Evolutionary conservation across 2,113 vertebrate species (phyloP), one percentile per base, ranked within the genome.

Genomic region (Sinosuthora webbiana): DNA sequence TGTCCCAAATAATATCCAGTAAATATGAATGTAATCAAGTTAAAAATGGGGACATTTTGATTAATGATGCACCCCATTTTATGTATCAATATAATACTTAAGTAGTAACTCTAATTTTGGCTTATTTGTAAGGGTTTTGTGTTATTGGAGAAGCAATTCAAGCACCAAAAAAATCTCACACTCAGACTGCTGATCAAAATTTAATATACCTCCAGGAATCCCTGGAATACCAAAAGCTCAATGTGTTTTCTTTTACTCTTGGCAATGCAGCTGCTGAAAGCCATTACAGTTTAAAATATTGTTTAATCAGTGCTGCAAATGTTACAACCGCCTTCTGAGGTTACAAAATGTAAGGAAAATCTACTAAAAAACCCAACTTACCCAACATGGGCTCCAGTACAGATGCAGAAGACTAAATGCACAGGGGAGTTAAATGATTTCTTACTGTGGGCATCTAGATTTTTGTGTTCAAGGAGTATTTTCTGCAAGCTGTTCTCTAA

Each of bases 401-500:
- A 25, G 33, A 70, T n/a, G 80, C 68, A 77, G 44, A 88, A 10
- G 24, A 12, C 50, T 63, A 74, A 81, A 75, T 0, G 11, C 44
- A 42, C 28, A n/a, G 53, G 57, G 39, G 63, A 81, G 16, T 83
- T 42, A 59, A 83, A 57, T 4, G 0, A 45, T 87, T 81, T 83
- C 64, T 70, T 41, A 78, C 41, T 12, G 6, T 7, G 3, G 35
- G 22, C 35, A 81, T 59, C 42, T n/a, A 60, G n/a, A 82, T 67
- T 52, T 88, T 37, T 53, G 41, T 39, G n/a, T 87, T 76, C 17
- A 59, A 76, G 33, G 28, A 93, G 10, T 18, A n/a, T 78, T 87
- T 88, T 83, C 78, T 80, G 85, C 47, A 67, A 83, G 78, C 44
- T 49, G 49, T 45, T 87, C 98, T 98, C 98, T 87, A 98, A 96